Evolutionary conservation across 1,140 invertebrate genomes (phyloP), one percentile per base, ranked within the genome.

Genomic region (Lineus longissimus): DNA sequence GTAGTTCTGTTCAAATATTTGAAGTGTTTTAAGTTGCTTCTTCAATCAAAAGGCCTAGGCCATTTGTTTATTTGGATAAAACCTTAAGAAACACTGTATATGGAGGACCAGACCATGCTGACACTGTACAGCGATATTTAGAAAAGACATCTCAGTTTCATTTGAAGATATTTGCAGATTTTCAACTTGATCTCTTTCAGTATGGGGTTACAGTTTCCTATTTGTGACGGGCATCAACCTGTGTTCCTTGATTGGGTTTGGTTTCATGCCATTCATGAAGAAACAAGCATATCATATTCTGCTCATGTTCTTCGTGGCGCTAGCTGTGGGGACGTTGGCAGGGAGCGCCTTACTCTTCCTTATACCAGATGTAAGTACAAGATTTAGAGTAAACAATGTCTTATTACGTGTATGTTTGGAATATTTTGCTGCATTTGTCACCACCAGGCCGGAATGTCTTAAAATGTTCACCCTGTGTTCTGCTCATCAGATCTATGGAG

Each of bases 291-390:
- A 87, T 73, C 82, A 84, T 61, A 70, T 81, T 45, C 68, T 88
- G 0, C 81, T 89, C 65, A 85, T 85, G 30, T 79, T 85, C 33
- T 84, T 89, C 68, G 84, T 89, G 56, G 87, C 87, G 17, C 74
- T 89, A 15, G 88, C 88, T n/a, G 86, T 88, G 23, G 88, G 88
- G 0, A 87, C 86, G 51, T 76, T 89, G 23, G 83, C 84, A 23
- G 86, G 86, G 6, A 87, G 85, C 59, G 84, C 86, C 1, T 73
- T 88, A 19, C 86, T 90, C 63, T 86, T 88, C 68, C 81, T 89
- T 7, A 84, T 89, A 23, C 88, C 88, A 7, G 85, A 88, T 78
- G 87, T 80, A 65, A 64, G 59, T 62, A 25, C 22, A 36, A 43
- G 2, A 51, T 9, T 11, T 11, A 59, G 27, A 29, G 27, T 9